These are phyloP conservation scores for Scomber japonicus DNA, from an alignment of 2,113 vertebrate genomes.

Conservation along the genomic window DNA sequence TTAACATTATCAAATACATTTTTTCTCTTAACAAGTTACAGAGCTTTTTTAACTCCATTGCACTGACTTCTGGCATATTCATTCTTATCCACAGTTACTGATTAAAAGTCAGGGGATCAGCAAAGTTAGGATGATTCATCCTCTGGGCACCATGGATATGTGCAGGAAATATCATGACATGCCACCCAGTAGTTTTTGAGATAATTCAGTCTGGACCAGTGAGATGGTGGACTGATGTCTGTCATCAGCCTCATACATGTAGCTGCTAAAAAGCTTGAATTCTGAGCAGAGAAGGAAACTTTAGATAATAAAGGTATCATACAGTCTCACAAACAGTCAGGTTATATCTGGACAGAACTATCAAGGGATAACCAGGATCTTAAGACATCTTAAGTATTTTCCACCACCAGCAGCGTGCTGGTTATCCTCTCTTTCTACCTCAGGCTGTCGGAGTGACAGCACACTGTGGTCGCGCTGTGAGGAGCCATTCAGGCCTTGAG, in stretches of 20 bases:
- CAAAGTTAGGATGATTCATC: not conserved
- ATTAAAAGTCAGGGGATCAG: not conserved
- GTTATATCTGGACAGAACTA: not conserved
- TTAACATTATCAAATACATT: too few species aligned
- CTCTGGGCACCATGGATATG: not conserved
- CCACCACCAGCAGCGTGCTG: slow-evolving; percentile 37
- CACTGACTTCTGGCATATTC: too few species aligned
- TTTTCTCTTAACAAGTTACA: too few species aligned
- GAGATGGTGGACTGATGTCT: too few species aligned
- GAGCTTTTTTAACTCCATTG: too few species aligned
- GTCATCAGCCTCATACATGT: not conserved
- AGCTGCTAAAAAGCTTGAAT: not conserved
- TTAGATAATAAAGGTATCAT: not conserved
- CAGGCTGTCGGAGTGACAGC: slow-evolving; percentile 60
- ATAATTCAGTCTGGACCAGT: too few species aligned
- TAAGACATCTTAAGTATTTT: not conserved
- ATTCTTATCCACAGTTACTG: too few species aligned
- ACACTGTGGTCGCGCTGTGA: slow-evolving; percentile 61
- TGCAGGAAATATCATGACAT: slow-evolving; percentile 5
- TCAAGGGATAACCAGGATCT: not conserved
- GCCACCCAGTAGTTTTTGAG: not conserved
- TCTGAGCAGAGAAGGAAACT: not conserved
- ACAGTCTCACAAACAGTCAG: not conserved
- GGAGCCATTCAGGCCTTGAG: slow-evolving; percentile 73
- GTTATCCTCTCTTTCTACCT: slow-evolving; percentile 46